Evolutionary conservation across 2,797 vertebrate genomes (phyloP), one percentile per base, ranked within the genome.

Genomic region (Chelmon rostratus): DNA sequence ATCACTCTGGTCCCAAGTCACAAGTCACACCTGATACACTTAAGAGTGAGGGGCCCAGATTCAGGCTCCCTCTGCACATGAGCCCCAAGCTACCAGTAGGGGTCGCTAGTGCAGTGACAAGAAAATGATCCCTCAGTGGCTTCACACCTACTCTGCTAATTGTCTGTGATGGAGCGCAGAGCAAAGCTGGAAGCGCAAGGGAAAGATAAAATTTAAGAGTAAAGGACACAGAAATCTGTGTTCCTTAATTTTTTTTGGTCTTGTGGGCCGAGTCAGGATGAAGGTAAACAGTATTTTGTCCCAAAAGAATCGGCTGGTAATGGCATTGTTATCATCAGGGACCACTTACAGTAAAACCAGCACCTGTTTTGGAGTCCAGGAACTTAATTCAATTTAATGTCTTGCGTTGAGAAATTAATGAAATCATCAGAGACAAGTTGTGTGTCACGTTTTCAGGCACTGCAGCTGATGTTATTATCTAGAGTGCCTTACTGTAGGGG

Each of bases 361-460:
- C 77, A 87, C 79, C 82, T 91, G 85, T 84, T 90, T 65, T 4
- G 50, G 79, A 76, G 81, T 88, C 73, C 56, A 71, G 82, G 54
- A 86, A 86, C 82, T 86, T 91, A 80, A 89, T 90, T 86, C 76
- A 83, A 73, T 92, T 89, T 92, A 90, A 90, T 91, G 85, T 86
- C 79, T 52, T 78, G 76, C 66, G 56, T 75, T 80, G 73, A 88
- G 54, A 91, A 92, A 93, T 89, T 81, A 85, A 92, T 84, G 82
- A 89, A 92, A 88, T 90, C 91, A 88, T 87, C 84, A 86, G 92
- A 88, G 92, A 86, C 87, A 88, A 88, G 88, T 74, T 85, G 53
- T 79, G 80, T 86, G 89, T 88, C 84, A 83, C 63, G 80, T 84
- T 83, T 90, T 75, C 8, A 28, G 69, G 50, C 57, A 68, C 56